Conservation (phyloP, 1,140 invertebrate species). For the Agraylea sexmaculata region DNA sequence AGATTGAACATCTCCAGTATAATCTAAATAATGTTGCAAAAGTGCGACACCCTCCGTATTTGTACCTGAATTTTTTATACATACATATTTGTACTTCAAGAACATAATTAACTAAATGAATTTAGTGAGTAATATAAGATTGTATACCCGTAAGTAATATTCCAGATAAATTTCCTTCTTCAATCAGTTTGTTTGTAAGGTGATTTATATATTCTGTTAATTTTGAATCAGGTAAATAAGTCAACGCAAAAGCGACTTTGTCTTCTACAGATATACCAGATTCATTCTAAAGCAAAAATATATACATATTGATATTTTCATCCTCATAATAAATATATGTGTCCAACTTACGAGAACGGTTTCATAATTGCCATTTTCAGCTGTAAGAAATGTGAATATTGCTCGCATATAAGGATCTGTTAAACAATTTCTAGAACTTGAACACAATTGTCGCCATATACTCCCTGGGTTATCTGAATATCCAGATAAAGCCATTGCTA, state of each 20-base stretch:
- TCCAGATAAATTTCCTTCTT: constrained; percentile 72
- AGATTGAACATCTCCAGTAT: constrained; percentile 86
- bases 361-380: constrained; percentile 66
- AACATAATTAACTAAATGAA: too few relatives aligned
- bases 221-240: constrained; percentile 72
- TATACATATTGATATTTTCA: constrained; percentile 11
- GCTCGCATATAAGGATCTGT: constrained; percentile 82
- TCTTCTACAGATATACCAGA: constrained; percentile 73
- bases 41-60: constrained; percentile 62
- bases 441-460: constrained; percentile 77
- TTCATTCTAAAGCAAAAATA: constrained; percentile 51
- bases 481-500: constrained; percentile 84
- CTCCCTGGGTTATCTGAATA: constrained; percentile 69
- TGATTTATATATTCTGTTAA: constrained; percentile 66
- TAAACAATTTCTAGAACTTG: constrained; percentile 55
- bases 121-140: too few relatives aligned
- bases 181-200: constrained; percentile 56
- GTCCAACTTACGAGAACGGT: constrained; percentile 70
- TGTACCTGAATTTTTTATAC: constrained; percentile 49
- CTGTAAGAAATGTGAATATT: constrained; percentile 84
- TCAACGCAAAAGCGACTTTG: constrained; percentile 86
- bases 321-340: constrained; percentile 18
- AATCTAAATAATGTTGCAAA: constrained; percentile 80
- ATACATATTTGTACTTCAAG: too few relatives aligned
- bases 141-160: constrained; percentile 70